Evolutionary conservation across 1,140 invertebrate genomes (phyloP).

Genomic region (Drosophila nikananu): DNA sequence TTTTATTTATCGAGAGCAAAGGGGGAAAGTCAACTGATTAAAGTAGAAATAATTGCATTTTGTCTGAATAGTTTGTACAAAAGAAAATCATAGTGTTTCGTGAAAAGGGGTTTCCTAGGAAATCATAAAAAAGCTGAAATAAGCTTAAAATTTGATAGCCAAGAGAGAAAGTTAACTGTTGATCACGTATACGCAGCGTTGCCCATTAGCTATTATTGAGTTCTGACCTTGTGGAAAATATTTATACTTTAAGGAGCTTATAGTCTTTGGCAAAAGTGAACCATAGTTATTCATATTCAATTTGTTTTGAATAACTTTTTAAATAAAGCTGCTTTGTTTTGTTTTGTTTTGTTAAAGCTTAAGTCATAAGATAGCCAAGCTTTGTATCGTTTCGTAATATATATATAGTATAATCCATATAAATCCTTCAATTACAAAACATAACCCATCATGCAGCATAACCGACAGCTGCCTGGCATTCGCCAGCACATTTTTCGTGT

Average conservation of each 20-base stretch:
- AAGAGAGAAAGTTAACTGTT: background rate
- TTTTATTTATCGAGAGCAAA: background rate
- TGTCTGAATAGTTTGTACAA: background rate
- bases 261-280: background rate
- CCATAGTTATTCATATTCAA: too few relatives aligned
- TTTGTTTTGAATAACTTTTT: too few relatives aligned
- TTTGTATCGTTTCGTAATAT: background rate
- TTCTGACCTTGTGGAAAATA: background rate
- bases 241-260: constrained; percentile 3
- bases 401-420: background rate
- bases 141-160: background rate
- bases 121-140: background rate
- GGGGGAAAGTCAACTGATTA: background rate
- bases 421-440: constrained; percentile 16
- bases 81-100: background rate
- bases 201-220: background rate
- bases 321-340: background rate
- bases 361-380: background rate
- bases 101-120: background rate
- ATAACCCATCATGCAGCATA: constrained; percentile 2
- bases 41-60: background rate
- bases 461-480: background rate
- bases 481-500: background rate
- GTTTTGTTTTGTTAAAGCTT: background rate
- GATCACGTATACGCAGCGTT: constrained; percentile 16